Conservation (phyloP, 2,888 invertebrate species). For the Colostygia pectinataria region DNA sequence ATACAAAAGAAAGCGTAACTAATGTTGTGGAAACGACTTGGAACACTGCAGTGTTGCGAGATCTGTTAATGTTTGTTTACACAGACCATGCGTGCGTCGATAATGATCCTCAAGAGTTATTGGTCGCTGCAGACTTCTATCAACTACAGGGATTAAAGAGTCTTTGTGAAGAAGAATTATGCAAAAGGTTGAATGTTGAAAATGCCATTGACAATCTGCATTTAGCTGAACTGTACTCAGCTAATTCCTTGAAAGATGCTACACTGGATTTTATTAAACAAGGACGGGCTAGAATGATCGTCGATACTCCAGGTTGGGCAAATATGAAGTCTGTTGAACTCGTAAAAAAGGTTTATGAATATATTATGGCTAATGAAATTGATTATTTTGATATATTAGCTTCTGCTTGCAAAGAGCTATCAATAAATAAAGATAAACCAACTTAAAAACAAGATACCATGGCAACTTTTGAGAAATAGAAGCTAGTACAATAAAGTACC, state of each 20-base stretch:
- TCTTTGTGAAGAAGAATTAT: constrained; percentile 70
- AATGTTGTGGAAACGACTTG: constrained; percentile 67
- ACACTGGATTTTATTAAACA: constrained; percentile 75
- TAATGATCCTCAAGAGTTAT: constrained; percentile 67
- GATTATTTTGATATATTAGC: constrained; percentile 35
- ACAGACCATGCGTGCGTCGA: constrained; percentile 71
- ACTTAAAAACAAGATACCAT: too few relatives aligned
- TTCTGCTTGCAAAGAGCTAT: neutral
- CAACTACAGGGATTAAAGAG: constrained; percentile 67
- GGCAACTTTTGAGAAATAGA: too few relatives aligned
- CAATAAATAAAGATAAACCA: too few relatives aligned
- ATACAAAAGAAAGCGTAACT: constrained; percentile 67
- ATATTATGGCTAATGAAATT: constrained; percentile 65
- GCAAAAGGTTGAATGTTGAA: constrained; percentile 73
- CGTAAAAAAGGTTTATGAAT: constrained; percentile 72
- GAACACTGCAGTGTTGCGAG: constrained; percentile 63
- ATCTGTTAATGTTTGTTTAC: constrained; percentile 71
- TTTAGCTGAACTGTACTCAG: constrained; percentile 71
- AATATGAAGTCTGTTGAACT: constrained; percentile 62
- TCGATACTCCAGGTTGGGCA: constrained; percentile 71
- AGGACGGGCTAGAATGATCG: constrained; percentile 71
- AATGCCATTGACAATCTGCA: constrained; percentile 75
- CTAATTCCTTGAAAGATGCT: constrained; percentile 59
- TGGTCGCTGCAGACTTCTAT: constrained; percentile 74
- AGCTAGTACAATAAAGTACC: too few relatives aligned